These are phyloP conservation scores for Hippopotamyrus pictus DNA, from an alignment of 2,797 vertebrate species.

Conservation along the genomic window DNA sequence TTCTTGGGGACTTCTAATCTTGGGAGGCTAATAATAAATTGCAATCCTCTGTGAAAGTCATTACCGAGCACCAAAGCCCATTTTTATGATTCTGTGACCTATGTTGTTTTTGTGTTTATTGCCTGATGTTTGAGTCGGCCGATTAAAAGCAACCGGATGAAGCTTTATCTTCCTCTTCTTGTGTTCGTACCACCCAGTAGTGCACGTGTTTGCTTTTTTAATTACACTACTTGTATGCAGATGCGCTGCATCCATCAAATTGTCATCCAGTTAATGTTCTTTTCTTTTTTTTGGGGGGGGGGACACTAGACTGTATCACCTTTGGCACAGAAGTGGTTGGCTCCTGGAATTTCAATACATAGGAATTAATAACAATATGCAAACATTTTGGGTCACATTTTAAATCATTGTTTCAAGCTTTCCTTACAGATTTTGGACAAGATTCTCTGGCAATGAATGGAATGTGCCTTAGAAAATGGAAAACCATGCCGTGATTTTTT, in stretches of 20 bases:
- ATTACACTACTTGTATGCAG: not conserved
- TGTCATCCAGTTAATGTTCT: constrained; percentile 33
- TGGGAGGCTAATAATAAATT: not conserved
- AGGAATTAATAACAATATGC: constrained; percentile 38
- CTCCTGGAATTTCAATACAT: constrained; percentile 41
- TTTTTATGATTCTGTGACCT: not conserved
- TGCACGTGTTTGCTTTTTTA: not conserved
- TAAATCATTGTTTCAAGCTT: not conserved
- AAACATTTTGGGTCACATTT: constrained; percentile 46
- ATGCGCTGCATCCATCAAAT: not conserved
- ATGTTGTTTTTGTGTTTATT: not conserved
- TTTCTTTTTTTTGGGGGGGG: constrained; percentile 38
- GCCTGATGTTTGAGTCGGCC: not conserved
- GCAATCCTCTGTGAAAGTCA: not conserved
- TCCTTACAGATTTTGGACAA: constrained; percentile 32
- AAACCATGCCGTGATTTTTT: not conserved
- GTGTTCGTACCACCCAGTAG: not conserved
- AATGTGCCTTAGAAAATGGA: constrained; percentile 55
- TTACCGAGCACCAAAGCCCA: not conserved
- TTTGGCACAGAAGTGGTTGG: constrained; percentile 31
- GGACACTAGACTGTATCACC: not conserved
- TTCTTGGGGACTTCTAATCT: not conserved
- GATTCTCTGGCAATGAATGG: constrained; percentile 49
- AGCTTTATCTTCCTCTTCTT: not conserved
- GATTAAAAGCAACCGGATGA: not conserved